Conservation (phyloP, 2,797 vertebrate genomes). For the Lacerta bilineata region DNA sequence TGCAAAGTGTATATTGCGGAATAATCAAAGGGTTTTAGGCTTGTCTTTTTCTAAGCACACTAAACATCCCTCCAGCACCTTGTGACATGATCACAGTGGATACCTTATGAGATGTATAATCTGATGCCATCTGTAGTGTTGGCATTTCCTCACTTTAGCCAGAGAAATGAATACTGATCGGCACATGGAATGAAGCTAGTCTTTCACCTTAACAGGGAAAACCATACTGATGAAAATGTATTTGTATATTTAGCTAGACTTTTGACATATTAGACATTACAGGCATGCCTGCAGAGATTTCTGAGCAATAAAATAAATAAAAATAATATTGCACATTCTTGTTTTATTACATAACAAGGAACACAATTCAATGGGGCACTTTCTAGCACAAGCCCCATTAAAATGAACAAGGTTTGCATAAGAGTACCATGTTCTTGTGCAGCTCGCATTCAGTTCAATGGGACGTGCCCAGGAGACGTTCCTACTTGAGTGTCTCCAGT, state of each 20-base stretch:
- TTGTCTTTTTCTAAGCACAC: background rate
- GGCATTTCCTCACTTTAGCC: constrained; percentile 2
- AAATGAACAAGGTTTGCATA: background rate
- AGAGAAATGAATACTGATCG: background rate
- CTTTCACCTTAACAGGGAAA: constrained; percentile 33
- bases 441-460: background rate
- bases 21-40: background rate
- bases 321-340: background rate
- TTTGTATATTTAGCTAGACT: constrained; percentile 6
- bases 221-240: background rate
- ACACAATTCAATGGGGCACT: background rate
- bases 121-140: background rate
- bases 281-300: background rate
- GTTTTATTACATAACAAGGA: rapidly evolving
- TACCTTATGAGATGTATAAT: background rate
- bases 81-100: background rate
- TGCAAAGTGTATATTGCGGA: background rate
- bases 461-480: background rate
- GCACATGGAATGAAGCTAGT: constrained; percentile 19
- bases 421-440: background rate
- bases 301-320: background rate
- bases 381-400: background rate
- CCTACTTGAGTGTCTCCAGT: no score
- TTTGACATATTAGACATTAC: background rate
- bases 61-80: background rate